Evolutionary conservation across 2,888 invertebrate species (phyloP).

Genomic region (Caenorhabditis zanzibari): DNA sequence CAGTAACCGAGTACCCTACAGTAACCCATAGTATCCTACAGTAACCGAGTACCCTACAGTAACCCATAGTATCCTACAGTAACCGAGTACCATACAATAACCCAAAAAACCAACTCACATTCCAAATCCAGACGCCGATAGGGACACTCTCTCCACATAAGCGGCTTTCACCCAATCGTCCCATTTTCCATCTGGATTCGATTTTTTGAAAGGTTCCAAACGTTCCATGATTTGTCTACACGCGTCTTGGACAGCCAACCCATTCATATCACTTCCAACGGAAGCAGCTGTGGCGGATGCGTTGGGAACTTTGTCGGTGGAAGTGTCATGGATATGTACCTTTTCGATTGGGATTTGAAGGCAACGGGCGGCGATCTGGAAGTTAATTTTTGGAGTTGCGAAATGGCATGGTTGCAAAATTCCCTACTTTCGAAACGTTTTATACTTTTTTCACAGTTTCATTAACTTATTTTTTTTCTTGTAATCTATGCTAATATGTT

Average conservation of each 20-base stretch:
- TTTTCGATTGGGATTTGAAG: conserved; percentile 76
- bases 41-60: too few species aligned
- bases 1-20: too few species aligned
- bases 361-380: conserved; percentile 79
- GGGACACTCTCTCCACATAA: conserved; percentile 89
- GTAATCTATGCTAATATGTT: too few species aligned
- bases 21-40: too few species aligned
- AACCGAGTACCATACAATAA: too few species aligned
- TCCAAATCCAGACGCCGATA: conserved; percentile 92
- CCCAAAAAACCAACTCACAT: conserved; percentile 77
- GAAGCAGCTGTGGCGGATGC: conserved; percentile 94
- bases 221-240: conserved; percentile 89
- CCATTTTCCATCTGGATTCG: conserved; percentile 90
- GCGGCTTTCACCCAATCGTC: conserved; percentile 91
- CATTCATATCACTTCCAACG: conserved; percentile 92
- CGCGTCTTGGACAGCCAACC: conserved; percentile 91
- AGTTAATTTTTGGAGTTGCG: neutral
- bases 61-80: too few species aligned
- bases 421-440: too few species aligned
- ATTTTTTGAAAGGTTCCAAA: conserved; percentile 89
- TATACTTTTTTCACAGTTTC: too few species aligned
- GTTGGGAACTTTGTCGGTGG: conserved; percentile 93
- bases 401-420: conserved; percentile 91
- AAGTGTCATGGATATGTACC: conserved; percentile 88
- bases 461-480: too few species aligned